These are phyloP conservation scores for Synanthedon tipuliformis DNA, from an alignment of 2,888 invertebrate genomes.

Conservation along the genomic window DNA sequence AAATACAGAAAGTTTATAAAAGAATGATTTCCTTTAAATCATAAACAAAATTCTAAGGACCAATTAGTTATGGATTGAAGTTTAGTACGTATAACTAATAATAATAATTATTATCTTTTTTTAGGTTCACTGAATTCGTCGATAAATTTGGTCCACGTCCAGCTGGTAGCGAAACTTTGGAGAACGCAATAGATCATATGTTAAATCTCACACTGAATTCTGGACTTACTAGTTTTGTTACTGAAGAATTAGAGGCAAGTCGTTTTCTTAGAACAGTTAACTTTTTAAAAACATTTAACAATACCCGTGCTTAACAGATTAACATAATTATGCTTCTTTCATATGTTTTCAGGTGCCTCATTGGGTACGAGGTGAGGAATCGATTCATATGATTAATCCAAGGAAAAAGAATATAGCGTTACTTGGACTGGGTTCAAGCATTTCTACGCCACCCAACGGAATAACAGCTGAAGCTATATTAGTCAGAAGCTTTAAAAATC, in stretches of 20 bases:
- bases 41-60: too few relatives aligned
- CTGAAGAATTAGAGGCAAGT: constrained; percentile 70
- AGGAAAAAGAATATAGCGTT: constrained; percentile 70
- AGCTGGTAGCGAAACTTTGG: constrained; percentile 71
- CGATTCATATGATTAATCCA: constrained; percentile 72
- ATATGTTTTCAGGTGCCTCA: constrained; percentile 36
- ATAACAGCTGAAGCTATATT: constrained; percentile 79
- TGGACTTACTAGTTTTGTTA: constrained; percentile 70
- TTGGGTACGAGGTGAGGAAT: constrained; percentile 73
- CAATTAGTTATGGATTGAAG: too few relatives aligned
- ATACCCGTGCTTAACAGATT: neutral
- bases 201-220: constrained; percentile 30
- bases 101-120: constrained; percentile 5
- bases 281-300: neutral
- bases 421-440: constrained; percentile 76
- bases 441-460: constrained; percentile 76
- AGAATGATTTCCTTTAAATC: too few relatives aligned
- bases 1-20: too few relatives aligned
- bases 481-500: constrained; percentile 76
- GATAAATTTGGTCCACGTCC: constrained; percentile 73
- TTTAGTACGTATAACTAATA: neutral
- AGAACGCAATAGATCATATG: constrained; percentile 76
- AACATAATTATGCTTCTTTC: neutral
- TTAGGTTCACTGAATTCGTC: constrained; percentile 35
- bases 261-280: neutral